A percentile compares a stretch with the other conserved stretches of the same genome.
Conservation (phyloP, 1,140 invertebrate genomes). For the Agraylea sexmaculata region DNA sequence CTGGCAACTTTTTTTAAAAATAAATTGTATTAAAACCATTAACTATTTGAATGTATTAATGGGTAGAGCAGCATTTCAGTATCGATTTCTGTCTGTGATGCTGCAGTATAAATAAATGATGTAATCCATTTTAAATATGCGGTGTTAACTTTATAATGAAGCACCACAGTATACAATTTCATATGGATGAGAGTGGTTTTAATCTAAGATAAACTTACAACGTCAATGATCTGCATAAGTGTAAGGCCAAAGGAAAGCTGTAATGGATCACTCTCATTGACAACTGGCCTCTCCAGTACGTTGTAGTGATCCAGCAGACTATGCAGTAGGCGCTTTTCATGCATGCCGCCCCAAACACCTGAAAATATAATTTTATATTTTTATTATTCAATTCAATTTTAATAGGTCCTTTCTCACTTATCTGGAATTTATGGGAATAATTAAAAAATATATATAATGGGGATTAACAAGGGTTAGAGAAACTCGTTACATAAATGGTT, state of each 20-base stretch:
- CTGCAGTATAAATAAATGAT: background rate
- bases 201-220: constrained; percentile 61
- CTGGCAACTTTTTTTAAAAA: too few relatives aligned
- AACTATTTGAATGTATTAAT: background rate
- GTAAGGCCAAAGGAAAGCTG: constrained; percentile 94
- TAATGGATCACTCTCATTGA: constrained; percentile 91
- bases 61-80: background rate
- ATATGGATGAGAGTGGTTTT: background rate
- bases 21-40: too few relatives aligned
- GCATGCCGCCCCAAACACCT: constrained; percentile 73
- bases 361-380: too few relatives aligned
- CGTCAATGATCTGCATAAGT: constrained; percentile 99
- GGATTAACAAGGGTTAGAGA: too few relatives aligned
- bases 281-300: constrained; percentile 90
- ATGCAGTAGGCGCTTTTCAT: constrained; percentile 88
- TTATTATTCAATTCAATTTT: too few relatives aligned
- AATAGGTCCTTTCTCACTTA: too few relatives aligned
- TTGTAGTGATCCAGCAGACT: constrained; percentile 93
- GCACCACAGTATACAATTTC: constrained; percentile 1
- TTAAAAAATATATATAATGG: too few relatives aligned
- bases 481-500: too few relatives aligned
- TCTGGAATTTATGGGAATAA: too few relatives aligned
- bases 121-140: too few relatives aligned
- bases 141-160: too few relatives aligned
- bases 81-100: background rate